These are phyloP conservation scores for Cheilosia soror DNA, from an alignment of 2,888 invertebrate genomes.

Conservation along the genomic window DNA sequence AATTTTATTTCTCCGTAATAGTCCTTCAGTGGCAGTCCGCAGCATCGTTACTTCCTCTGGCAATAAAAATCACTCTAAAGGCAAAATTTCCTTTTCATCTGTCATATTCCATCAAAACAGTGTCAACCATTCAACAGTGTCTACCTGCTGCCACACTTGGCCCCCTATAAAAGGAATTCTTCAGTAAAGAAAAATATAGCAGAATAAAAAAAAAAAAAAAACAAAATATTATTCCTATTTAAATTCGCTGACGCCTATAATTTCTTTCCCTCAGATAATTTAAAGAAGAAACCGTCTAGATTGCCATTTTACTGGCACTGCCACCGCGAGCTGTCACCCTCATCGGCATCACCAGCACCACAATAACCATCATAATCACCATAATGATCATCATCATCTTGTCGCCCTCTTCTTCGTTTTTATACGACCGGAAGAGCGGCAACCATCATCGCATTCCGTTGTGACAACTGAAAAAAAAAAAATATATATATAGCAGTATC, in stretches of 20 bases:
- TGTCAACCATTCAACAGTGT: constrained; percentile 50
- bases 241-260: constrained; percentile 64
- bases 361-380: constrained; percentile 21
- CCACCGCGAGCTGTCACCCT: constrained; percentile 31
- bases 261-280: constrained; percentile 22
- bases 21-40: constrained; percentile 28
- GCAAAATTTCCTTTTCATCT: constrained; percentile 30
- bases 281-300: constrained; percentile 35
- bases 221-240: constrained; percentile 22
- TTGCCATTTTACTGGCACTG: constrained; percentile 53
- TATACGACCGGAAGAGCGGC: constrained; percentile 39
- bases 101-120: constrained; percentile 46
- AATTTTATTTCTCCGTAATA: constrained; percentile 25
- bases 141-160: background rate
- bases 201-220: constrained; percentile 5
- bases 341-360: constrained; percentile 32
- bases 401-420: constrained; percentile 30
- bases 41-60: constrained; percentile 31
- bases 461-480: constrained; percentile 19
- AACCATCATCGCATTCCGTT: constrained; percentile 56
- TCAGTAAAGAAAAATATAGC: constrained; percentile 9
- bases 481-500: background rate
- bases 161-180: background rate
- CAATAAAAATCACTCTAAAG: constrained; percentile 25
- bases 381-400: constrained; percentile 31